phyloP scores from a whole-genome alignment of 2,888 invertebrate species.

The Heliconius sara region DNA sequence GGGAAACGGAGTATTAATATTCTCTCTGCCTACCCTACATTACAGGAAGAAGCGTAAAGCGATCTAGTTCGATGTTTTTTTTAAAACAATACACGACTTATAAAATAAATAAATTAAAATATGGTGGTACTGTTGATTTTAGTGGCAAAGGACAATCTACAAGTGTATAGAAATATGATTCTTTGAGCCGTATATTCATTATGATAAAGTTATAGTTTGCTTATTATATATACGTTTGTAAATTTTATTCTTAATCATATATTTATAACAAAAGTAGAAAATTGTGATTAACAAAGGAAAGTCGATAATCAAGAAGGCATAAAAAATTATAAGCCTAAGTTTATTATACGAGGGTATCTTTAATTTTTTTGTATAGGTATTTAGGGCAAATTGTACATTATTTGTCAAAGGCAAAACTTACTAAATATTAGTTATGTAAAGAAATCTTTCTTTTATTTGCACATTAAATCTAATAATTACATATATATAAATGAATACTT shows the following conservation, averaged over 20 bases:
- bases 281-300: not conserved
- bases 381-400: not conserved
- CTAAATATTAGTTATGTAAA: not conserved
- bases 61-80: not conserved
- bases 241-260: not conserved
- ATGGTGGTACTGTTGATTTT: not conserved
- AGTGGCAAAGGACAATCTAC: not conserved
- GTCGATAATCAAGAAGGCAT: not conserved
- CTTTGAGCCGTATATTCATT: not conserved
- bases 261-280: not conserved
- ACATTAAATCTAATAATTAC: not conserved
- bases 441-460: not conserved
- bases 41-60: too few relatives aligned
- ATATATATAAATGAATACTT: constrained; percentile 13
- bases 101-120: not conserved
- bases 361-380: not conserved
- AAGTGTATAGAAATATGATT: not conserved
- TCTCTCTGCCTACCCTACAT: too few relatives aligned
- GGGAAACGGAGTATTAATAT: too few relatives aligned
- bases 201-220: not conserved
- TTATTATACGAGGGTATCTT: not conserved
- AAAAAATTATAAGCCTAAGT: not conserved
- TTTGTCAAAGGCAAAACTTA: not conserved
- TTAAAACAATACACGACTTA: not conserved
- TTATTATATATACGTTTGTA: too few relatives aligned